Evolutionary conservation across 2,797 vertebrate genomes (phyloP), one percentile per base, ranked within the genome.

Genomic region (Sebastes miniatus): DNA sequence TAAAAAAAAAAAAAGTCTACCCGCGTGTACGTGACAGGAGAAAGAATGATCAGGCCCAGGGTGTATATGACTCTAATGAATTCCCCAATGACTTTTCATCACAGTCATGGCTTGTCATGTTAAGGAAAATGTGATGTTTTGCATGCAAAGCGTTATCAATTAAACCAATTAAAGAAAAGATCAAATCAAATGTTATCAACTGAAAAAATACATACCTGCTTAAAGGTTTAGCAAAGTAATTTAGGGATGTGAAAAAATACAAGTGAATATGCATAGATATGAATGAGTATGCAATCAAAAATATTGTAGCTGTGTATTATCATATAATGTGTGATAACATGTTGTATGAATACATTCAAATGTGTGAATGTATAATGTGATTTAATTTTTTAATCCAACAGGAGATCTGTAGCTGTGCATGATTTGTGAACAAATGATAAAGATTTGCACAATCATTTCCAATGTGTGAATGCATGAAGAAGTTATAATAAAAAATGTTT

Each of bases 81-180:
- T 71, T 71, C 52, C 31, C 24, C 10, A 59, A 14, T 24, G 9
- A 50, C 74, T 69, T 78, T 54, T 86, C 29, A 47, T 74, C 54
- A 67, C 54, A 66, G 73, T 67, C 39, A 66, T 12, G 74, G 74
- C 25, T 88, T 24, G 18, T 73, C 47, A 57, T 58, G 24, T 27
- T 8, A 63, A 29, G 6, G 29, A 70, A 75, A 67, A 73, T 68
- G 1, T 5, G 24, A 73, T 76, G 24, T 64, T 70, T 71, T 65
- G 52, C 32, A 2, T 57, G 2, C 31, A 25, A 72, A 14, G 9
- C 3, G 1, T n/a, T 47, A 71, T 69, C 20, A 9, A 13, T 68
- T 57, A 86, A 73, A 80, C 5, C 4, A 76, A 83, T 80, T 59
- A 74, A 56, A 83, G 16, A 47, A 0, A 1, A 76, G 69, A 87